These are phyloP conservation scores for Metacarcinus magister DNA, from an alignment of 2,888 invertebrate species.

Conservation along the genomic window DNA sequence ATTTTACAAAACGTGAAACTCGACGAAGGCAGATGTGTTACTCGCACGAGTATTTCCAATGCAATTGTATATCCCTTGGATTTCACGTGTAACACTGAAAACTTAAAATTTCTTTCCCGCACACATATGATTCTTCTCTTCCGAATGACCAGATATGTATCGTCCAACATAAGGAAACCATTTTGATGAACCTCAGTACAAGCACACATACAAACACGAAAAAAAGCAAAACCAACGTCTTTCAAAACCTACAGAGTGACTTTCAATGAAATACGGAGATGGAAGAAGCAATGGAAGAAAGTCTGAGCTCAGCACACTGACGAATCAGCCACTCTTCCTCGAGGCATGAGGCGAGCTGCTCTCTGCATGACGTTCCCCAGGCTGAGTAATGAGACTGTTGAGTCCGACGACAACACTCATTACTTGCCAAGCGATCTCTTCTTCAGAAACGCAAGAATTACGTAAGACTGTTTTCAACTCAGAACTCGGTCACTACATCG, in stretches of 20 bases:
- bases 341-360: background rate
- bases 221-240: background rate
- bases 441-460: constrained; percentile 35
- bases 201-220: background rate
- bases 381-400: constrained; percentile 11
- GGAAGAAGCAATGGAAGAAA: background rate
- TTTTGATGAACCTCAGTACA: background rate
- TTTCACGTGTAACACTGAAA: too few species aligned
- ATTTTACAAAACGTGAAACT: too few species aligned
- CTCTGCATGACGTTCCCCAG: constrained; percentile 1
- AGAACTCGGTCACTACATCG: background rate
- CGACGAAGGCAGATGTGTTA: too few species aligned
- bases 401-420: constrained; percentile 3
- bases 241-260: background rate
- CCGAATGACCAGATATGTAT: too few species aligned
- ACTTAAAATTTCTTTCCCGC: too few species aligned
- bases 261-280: background rate
- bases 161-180: too few species aligned
- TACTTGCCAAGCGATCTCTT: background rate
- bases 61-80: too few species aligned
- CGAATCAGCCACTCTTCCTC: background rate
- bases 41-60: too few species aligned
- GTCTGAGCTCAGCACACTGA: background rate
- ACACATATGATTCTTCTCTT: too few species aligned
- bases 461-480: background rate